phyloP scores from a whole-genome alignment of 2,888 invertebrate genomes.

The Dicyrtoma fusca region DNA sequence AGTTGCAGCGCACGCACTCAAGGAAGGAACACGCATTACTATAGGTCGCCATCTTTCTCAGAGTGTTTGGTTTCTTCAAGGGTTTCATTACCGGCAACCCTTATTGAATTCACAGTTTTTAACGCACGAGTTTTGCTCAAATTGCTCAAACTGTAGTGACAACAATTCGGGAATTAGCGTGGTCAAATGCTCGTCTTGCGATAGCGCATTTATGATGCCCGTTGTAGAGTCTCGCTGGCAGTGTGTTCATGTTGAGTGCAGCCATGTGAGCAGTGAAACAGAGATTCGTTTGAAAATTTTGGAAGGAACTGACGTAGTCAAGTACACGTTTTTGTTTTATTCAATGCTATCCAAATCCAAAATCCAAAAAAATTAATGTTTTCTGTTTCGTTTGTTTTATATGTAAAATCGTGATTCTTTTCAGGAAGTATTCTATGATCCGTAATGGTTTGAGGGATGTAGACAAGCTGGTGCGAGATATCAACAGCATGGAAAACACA shows the following conservation, averaged over 20 bases:
- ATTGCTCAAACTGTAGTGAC: constrained; percentile 9
- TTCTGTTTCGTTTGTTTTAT: too few species aligned
- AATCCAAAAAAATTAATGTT: too few species aligned
- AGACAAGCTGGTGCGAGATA: constrained; percentile 5
- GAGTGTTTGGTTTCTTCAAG: constrained; percentile 25
- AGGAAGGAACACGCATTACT: not conserved
- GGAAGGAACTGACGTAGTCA: too few species aligned
- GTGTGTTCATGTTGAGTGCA: too few species aligned
- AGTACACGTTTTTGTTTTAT: too few species aligned
- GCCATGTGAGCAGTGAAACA: too few species aligned
- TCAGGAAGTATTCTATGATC: too few species aligned
- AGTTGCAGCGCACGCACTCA: not conserved
- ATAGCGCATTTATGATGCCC: constrained; percentile 15
- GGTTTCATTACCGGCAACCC: constrained; percentile 22
- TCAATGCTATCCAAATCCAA: too few species aligned
- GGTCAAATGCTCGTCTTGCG: constrained; percentile 16
- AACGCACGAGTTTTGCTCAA: constrained; percentile 14
- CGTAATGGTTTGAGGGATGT: too few species aligned
- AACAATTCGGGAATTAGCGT: constrained; percentile 23
- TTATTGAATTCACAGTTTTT: constrained; percentile 7
- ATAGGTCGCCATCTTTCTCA: constrained; percentile 15
- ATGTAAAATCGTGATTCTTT: too few species aligned
- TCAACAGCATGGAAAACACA: not conserved
- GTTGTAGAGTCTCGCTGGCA: not conserved
- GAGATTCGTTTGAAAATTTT: too few species aligned